Evolutionary conservation across 1,140 invertebrate species (phyloP).

Genomic region (Whitmania pigra): DNA sequence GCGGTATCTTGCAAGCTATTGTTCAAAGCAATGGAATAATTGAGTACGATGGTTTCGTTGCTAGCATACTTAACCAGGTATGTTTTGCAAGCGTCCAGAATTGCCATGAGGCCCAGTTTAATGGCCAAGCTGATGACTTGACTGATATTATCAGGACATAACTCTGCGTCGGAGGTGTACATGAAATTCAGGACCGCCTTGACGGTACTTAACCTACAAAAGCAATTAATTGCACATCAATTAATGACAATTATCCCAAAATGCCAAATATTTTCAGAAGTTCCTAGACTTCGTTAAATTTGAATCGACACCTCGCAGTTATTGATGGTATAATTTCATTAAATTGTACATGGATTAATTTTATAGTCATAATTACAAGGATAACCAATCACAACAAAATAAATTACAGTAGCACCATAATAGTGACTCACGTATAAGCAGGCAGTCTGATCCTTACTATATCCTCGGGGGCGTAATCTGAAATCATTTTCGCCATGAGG

Average conservation of each 20-base stretch:
- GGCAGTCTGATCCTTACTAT: constrained; percentile 10
- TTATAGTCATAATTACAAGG: too few relatives aligned
- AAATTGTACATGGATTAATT: too few relatives aligned
- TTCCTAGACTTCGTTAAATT: too few relatives aligned
- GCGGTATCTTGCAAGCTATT: not conserved
- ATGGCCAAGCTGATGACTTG: constrained; percentile 5
- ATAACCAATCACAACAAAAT: too few relatives aligned
- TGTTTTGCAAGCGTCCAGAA: not conserved
- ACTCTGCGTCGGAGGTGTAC: not conserved
- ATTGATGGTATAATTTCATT: too few relatives aligned
- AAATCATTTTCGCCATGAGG: constrained; percentile 1
- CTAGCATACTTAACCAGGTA: not conserved
- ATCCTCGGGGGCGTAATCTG: not conserved
- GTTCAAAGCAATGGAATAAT: constrained; percentile 13
- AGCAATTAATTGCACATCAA: too few relatives aligned
- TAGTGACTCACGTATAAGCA: not conserved
- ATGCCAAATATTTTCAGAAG: too few relatives aligned
- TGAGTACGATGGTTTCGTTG: not conserved
- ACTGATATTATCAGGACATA: not conserved
- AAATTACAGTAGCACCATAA: not conserved
- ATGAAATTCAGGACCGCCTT: not conserved
- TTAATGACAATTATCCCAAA: too few relatives aligned
- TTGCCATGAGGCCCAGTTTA: not conserved
- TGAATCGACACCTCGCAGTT: too few relatives aligned
- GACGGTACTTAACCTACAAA: not conserved